Evolutionary conservation across 2,797 vertebrate genomes (phyloP), one percentile per base, ranked within the genome.

Genomic region (Cygnus olor): DNA sequence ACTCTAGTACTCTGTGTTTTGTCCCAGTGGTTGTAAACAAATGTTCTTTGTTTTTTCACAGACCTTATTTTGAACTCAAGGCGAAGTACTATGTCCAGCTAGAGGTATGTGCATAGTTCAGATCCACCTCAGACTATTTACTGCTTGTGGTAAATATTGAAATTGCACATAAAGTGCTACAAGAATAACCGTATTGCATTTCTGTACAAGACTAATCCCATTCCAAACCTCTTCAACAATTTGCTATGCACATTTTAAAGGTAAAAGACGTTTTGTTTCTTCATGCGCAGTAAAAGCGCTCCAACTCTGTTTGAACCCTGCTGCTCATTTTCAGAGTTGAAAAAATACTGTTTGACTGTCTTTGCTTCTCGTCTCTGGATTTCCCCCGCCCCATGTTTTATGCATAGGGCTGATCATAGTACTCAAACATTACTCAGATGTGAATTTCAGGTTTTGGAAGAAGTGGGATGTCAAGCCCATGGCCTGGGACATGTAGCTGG

Each of bases 21-120:
- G 61, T 21, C 21, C 16, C 47, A n/a, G 28, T 45, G 56, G 20
- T n/a, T 21, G 60, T 88, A 80, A 92, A 77, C 25, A 58, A 40
- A 15, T 78, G 42, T 89, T 86, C 82, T 95, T 92, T 85, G 71
- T 85, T 93, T 92, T 93, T 91, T 90, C 56, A 44, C 98, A 99
- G 99, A 97, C 99, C 99, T 80, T 99, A 99, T 97, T 99, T 99
- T 98, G 99, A 99, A 97, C 98, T 99, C 97, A 99, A 99, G 98
- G 99, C 98, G 1, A 99, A 99, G 97, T 99, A 98, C 97, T 99
- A 99, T 11, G 97, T 99, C 61, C 99, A 99, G 53, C 98, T 99
- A n/a, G 99, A 99, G 99, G 99, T 99, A 98, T 0, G 98, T 98
- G 45, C 40, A 12, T 51, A 53, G 77, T 65, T 72, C 47, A 40